Conservation (phyloP, 2,888 invertebrate species). For the Catocala sponsa region DNA sequence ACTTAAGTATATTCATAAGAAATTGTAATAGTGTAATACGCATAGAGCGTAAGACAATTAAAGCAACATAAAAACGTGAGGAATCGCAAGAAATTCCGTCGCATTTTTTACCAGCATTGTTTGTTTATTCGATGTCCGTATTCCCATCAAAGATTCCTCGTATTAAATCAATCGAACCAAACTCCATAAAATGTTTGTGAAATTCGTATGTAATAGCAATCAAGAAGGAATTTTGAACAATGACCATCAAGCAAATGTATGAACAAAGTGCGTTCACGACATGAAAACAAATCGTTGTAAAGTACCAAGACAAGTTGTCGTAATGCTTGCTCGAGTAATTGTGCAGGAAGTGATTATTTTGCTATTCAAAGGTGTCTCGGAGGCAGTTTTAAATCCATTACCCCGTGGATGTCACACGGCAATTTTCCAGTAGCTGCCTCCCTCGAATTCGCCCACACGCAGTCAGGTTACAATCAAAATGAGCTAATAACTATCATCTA, state of each 20-base stretch:
- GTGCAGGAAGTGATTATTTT: conserved; percentile 83
- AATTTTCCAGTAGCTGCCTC: conserved; percentile 84
- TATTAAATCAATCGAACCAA: conserved; percentile 41
- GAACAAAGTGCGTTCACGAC: conserved; percentile 36
- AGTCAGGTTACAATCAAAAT: conserved; percentile 75
- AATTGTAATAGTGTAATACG: conserved; percentile 21
- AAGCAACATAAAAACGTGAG: conserved; percentile 46
- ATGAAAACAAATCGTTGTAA: conserved; percentile 54
- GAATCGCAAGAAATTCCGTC: conserved; percentile 34
- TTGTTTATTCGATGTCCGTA: conserved; percentile 40
- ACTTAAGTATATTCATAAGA: not conserved
- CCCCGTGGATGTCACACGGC: conserved; percentile 79
- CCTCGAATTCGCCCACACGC: conserved; percentile 78
- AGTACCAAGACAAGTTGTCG: conserved; percentile 60
- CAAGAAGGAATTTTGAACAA: conserved; percentile 26
- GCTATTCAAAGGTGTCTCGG: conserved; percentile 77
- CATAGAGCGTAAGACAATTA: conserved; percentile 40
- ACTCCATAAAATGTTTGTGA: conserved; percentile 33
- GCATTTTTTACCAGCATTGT: conserved; percentile 40
- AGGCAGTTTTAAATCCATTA: conserved; percentile 86
- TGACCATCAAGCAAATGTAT: conserved; percentile 23
- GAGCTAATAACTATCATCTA: conserved; percentile 85
- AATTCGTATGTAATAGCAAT: conserved; percentile 17
- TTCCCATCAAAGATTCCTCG: conserved; percentile 47
- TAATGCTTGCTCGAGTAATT: conserved; percentile 65